These are phyloP conservation scores for Larimichthys crocea DNA, from an alignment of 2,113 vertebrate genomes.

Conservation along the genomic window DNA sequence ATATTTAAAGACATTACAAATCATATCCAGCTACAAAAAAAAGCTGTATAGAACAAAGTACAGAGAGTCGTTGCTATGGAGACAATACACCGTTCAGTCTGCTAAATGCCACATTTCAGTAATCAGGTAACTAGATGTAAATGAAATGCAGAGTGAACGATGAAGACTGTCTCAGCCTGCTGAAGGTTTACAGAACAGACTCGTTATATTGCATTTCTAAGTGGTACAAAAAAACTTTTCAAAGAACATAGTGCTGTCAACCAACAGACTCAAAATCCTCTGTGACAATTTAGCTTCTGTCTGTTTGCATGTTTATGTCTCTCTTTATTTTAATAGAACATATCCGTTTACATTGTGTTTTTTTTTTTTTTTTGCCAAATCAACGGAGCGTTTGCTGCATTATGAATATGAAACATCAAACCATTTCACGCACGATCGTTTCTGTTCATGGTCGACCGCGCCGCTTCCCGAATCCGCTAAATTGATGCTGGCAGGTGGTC, in stretches of 20 bases:
- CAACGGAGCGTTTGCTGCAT: background rate
- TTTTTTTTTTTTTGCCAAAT: background rate
- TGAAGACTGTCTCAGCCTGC: background rate
- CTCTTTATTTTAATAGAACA: conserved; percentile 1
- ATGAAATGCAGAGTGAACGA: background rate
- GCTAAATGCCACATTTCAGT: too few species aligned
- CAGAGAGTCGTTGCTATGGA: too few species aligned
- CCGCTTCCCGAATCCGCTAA: conserved; percentile 10
- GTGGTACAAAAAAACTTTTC: background rate
- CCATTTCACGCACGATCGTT: background rate
- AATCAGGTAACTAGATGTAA: background rate
- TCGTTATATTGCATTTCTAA: background rate
- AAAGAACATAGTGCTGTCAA: background rate
- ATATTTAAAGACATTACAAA: too few species aligned
- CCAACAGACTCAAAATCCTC: background rate
- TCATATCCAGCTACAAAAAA: too few species aligned
- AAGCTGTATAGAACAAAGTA: too few species aligned
- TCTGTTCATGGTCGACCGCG: conserved; percentile 21
- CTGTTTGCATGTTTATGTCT: background rate
- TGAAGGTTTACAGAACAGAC: background rate
- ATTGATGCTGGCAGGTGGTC: conserved; percentile 42
- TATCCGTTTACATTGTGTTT: background rate
- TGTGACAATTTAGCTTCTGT: background rate
- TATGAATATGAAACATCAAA: conserved; percentile 1
- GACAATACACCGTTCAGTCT: too few species aligned